Evolutionary conservation across 2,113 vertebrate species (phyloP), one percentile per base, ranked within the genome.

Genomic region (Sarotherodon lohbergeri): DNA sequence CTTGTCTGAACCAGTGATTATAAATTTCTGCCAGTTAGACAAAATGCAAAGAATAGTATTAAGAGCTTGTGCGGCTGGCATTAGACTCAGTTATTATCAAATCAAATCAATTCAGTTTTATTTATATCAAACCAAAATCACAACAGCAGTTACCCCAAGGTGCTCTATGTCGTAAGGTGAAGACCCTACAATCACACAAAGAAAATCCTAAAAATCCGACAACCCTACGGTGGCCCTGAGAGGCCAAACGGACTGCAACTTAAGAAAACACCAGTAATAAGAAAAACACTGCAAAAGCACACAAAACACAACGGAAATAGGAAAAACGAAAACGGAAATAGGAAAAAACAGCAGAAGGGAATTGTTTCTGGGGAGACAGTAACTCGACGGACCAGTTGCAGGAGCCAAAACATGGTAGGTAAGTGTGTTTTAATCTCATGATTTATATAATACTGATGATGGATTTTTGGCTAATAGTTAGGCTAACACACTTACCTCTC

Each of bases 91-190:
- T 46, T 19, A 66, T 39, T 66, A 39, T 39, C 10, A 66, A 66
- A 34, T 34, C 57, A 61, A 34, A 39, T 41, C 36, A 63, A 36
- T 63, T 63, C 32, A 41, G 7, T 68, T 68, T 68, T 22, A 68
- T 41, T 22, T 5, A 68, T 68, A 24, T 19, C n/a, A 9, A 41
- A 41, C 63, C n/a, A 68, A 66, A 68, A 68, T 41, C 1, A 9
- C 1, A 0, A 41, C 63, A 68, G 7, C n/a, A 24, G 36, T 68
- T 41, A 41, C 36, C 7, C 4, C 7, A 41, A 0, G 63, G 11
- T 41, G 63, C 63, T 68, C n/a, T 41, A 22, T 24, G 41, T 41
- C n/a, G 36, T 41, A 41, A 41, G 63, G 63, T 41, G 22, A 68
- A 14, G 19, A 41, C 11, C 1, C 4, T 68, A 2, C 11, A 68